Conservation (phyloP, 2,797 vertebrate genomes). For the Choloepus didactylus region DNA sequence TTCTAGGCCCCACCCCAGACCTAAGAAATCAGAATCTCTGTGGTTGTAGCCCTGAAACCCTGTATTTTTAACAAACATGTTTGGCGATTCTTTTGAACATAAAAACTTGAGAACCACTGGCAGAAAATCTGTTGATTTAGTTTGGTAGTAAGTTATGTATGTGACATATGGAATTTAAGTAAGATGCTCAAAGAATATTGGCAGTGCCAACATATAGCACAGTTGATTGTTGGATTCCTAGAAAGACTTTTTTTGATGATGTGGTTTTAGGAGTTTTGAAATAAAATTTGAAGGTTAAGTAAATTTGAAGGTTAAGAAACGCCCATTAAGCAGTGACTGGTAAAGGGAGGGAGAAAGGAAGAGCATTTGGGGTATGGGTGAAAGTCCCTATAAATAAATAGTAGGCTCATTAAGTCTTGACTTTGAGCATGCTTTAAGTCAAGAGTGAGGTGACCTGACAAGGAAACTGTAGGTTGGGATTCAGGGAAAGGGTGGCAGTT, state of each 20-base stretch:
- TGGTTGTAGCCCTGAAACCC: not conserved
- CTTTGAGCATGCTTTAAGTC: not conserved
- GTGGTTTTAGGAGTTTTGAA: constrained; percentile 25
- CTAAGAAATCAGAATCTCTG: not conserved
- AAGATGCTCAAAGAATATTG: not conserved
- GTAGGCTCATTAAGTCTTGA: too few relatives aligned
- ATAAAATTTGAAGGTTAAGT: not conserved
- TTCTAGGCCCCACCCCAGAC: not conserved
- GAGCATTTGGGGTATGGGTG: too few relatives aligned
- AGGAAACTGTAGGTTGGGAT: not conserved
- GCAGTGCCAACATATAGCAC: not conserved
- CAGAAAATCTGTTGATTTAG: not conserved
- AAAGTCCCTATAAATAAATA: too few relatives aligned
- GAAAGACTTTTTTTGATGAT: not conserved
- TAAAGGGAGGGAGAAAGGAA: too few relatives aligned
- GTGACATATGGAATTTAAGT: not conserved
- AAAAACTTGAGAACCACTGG: not conserved
- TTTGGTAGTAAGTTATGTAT: not conserved
- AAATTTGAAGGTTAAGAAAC: too few relatives aligned
- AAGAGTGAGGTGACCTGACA: not conserved
- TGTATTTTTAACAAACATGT: not conserved
- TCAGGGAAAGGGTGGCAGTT: not conserved
- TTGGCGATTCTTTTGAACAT: not conserved
- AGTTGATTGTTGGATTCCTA: not conserved
- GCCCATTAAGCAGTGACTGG: too few relatives aligned